Percentiles rank a stretch among this genome's conserved stretches.
Conservation (phyloP, 1,140 invertebrate species). For the Lamellibrachia luymesi region DNA sequence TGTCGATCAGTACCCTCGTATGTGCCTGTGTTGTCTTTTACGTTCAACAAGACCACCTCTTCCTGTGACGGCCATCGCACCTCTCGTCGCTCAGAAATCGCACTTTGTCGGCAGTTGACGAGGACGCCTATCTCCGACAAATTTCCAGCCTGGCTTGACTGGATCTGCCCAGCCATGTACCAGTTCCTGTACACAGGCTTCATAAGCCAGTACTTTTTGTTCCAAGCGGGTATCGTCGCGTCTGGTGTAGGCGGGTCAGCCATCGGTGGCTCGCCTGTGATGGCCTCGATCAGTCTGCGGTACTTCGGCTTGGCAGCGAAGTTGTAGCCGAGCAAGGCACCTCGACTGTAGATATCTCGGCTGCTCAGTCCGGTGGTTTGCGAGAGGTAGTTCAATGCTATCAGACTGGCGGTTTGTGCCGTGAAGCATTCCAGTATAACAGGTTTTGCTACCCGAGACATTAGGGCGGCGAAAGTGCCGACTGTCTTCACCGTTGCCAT, state of each 20-base stretch:
- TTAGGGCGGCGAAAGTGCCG: neutral
- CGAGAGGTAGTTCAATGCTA: neutral
- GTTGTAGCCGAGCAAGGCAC: constrained; percentile 42
- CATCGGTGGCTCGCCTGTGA: constrained; percentile 9
- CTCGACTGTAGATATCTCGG: constrained; percentile 37
- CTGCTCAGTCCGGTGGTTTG: neutral
- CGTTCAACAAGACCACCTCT: constrained; percentile 41
- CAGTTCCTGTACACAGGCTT: constrained; percentile 45
- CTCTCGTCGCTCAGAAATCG: neutral
- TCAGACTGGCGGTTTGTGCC: neutral
- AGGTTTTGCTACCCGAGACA: neutral
- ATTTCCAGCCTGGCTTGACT: constrained; percentile 32
- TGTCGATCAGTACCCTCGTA: constrained; percentile 39
- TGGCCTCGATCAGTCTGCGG: constrained; percentile 34
- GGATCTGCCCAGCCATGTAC: constrained; percentile 44
- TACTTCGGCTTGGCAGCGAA: constrained; percentile 37
- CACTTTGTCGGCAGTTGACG: constrained; percentile 36
- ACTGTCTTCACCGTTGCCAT: neutral
- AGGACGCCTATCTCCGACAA: constrained; percentile 41
- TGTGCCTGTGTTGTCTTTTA: constrained; percentile 36
- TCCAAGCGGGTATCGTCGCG: constrained; percentile 36
- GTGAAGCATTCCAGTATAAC: neutral
- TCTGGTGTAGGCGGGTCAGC: constrained; percentile 35
- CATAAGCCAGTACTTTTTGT: constrained; percentile 40
- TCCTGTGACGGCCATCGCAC: constrained; percentile 30